Evolutionary conservation across 2,797 vertebrate species (phyloP).

Genomic region (Halcyon chelicuti): DNA sequence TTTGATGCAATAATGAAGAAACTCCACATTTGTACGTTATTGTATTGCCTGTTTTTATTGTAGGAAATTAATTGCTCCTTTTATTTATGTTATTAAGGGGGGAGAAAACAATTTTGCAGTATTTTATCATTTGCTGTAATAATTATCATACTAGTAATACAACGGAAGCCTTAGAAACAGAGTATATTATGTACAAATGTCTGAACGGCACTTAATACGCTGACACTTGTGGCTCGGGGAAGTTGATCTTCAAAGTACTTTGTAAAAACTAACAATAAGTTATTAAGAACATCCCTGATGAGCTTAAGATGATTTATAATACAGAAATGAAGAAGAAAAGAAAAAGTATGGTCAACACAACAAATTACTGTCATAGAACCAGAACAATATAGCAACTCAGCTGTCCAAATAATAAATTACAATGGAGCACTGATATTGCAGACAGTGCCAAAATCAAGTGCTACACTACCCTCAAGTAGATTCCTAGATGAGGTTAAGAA

Average conservation of each 20-base stretch:
- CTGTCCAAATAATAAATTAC: conserved; percentile 11
- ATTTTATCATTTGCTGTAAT: conserved; percentile 83
- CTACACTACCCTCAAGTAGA: neutral
- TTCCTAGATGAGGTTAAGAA: neutral
- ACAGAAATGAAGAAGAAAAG: conserved; percentile 78
- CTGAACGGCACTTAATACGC: conserved; percentile 56
- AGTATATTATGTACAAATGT: conserved; percentile 58
- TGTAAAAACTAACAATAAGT: conserved; percentile 83
- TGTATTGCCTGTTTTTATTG: conserved; percentile 87
- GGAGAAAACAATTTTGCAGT: conserved; percentile 77
- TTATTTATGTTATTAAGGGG: conserved; percentile 85
- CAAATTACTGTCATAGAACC: conserved; percentile 83
- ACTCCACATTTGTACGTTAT: conserved; percentile 84
- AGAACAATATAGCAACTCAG: conserved; percentile 74
- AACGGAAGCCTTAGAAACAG: conserved; percentile 70
- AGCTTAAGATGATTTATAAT: conserved; percentile 84
- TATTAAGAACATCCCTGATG: conserved; percentile 86
- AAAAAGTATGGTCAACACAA: conserved; percentile 78
- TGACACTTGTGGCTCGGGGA: conserved; percentile 76
- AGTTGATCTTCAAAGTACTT: conserved; percentile 77
- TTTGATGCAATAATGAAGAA: conserved; percentile 86
- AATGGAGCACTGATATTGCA: neutral
- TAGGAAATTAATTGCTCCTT: conserved; percentile 85
- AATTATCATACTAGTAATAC: conserved; percentile 81
- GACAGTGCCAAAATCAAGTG: neutral